Base-by-base conservation (phyloP, 2,113 vertebrate genomes). In the Gymnarchus niloticus region DNA sequence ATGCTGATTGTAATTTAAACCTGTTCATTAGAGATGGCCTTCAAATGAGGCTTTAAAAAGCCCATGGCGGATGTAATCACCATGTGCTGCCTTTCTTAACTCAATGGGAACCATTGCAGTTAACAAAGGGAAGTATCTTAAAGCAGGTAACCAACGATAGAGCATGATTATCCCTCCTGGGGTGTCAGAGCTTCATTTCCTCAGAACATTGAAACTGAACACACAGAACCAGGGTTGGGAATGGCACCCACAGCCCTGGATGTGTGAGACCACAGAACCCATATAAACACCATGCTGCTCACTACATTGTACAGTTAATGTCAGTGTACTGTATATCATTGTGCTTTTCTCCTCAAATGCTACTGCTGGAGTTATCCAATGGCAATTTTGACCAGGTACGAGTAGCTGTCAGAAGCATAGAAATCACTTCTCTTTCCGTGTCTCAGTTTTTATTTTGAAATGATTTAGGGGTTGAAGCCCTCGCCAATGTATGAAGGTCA, bases 381-480 rank as follows among this genome's bases (percentile, higher is more conserved):
- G 44, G 21, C 46, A 77, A 77, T 19, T 48, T 77, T 77, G 17
- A 77, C 33, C 73, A 48, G 37, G 73, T 10, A 6, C 80, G 37
- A 82, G 54, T 82, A 82, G 51, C 25, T 82, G 80, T 54, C 80
- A 54, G 37, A 33, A 82, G 56, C 49, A 37, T 54, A n/a, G 80
- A 82, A 33, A 33, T 56, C 28, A 81, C 77, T 49, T 52, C 54
- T 52, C 80, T 46, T 23, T 81, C 49, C 23, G 8, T 41, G 49
- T 12, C 48, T 54, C 51, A 54, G 28, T 9, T 54, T 54, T 52
- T 82, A 25, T 33, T 73, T 73, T 73, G 65, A 73, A 73, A 73
- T 17, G 23, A 25, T 23, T 81, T 49, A 49, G 77, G 49, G 44
- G n/a, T 33, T 33, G 28, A n/a, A 28, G 48, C 28, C 7, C 19